phyloP scores from a whole-genome alignment of 2,113 vertebrate genomes.

The Oncorhynchus nerka region DNA sequence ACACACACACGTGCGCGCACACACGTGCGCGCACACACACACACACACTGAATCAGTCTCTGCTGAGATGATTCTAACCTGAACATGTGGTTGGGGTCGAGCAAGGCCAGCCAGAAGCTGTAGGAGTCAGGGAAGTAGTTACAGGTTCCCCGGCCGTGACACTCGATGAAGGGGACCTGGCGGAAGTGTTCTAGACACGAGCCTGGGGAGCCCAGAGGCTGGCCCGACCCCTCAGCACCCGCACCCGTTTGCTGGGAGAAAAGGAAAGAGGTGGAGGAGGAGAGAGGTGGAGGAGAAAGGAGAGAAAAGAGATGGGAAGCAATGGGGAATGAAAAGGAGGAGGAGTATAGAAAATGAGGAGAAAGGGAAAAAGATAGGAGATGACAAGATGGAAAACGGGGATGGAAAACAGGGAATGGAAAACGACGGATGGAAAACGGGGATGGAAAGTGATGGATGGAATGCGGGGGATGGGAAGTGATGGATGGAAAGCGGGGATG shows the following conservation, averaged over 20 bases:
- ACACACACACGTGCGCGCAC: fast-evolving
- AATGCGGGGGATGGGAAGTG: too few relatives aligned
- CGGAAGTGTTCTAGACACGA: constrained; percentile 87
- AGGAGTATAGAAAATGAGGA: constrained; percentile 5
- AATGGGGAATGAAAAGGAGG: not conserved
- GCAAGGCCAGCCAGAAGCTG: constrained; percentile 86
- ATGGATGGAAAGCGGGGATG: too few relatives aligned
- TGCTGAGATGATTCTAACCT: constrained; percentile 67
- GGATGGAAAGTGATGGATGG: too few relatives aligned
- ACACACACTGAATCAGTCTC: too few relatives aligned
- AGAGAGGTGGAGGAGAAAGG: too few relatives aligned
- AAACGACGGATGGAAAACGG: too few relatives aligned
- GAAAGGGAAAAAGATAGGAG: not conserved
- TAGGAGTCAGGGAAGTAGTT: constrained; percentile 89
- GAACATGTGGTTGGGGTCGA: constrained; percentile 80
- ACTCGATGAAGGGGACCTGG: constrained; percentile 86
- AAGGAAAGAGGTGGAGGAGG: too few relatives aligned
- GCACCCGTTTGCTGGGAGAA: constrained; percentile 80
- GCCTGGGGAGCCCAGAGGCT: constrained; percentile 83
- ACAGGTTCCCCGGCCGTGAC: constrained; percentile 84
- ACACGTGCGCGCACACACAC: too few relatives aligned
- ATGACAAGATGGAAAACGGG: not conserved
- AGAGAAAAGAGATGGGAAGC: not conserved
- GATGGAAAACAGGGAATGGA: too few relatives aligned
- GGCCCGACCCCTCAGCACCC: constrained; percentile 84